These are phyloP conservation scores for Sarcophilus harrisii DNA, from an alignment of 2,797 vertebrate genomes.

Conservation along the genomic window DNA sequence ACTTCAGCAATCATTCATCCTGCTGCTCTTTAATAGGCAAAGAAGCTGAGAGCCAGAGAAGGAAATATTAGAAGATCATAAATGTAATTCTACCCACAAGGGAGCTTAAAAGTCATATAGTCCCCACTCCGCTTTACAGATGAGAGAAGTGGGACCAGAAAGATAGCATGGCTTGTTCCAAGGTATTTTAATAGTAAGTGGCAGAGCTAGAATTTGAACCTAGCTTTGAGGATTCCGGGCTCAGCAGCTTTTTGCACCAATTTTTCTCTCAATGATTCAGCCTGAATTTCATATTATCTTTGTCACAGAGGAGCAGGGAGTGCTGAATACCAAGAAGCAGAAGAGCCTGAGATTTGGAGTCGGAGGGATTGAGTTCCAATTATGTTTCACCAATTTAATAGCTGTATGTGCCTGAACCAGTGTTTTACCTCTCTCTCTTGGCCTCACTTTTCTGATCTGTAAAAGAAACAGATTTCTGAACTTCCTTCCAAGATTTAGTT, in stretches of 20 bases:
- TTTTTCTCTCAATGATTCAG: not conserved
- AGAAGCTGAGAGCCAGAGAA: not conserved
- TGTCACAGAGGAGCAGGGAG: not conserved
- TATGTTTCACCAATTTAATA: not conserved
- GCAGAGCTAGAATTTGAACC: not conserved
- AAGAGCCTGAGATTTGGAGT: not conserved
- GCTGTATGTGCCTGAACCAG: not conserved
- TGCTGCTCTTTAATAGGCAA: not conserved
- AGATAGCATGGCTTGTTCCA: constrained; percentile 26
- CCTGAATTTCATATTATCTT: not conserved
- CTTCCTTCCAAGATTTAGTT: not conserved
- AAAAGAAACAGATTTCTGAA: not conserved
- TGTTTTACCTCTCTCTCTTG: not conserved
- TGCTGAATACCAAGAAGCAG: not conserved
- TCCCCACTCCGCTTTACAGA: not conserved
- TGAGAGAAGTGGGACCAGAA: constrained; percentile 26
- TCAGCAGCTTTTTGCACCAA: not conserved
- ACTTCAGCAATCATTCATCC: not conserved
- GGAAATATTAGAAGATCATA: not conserved
- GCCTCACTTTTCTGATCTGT: not conserved
- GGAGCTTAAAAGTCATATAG: not conserved
- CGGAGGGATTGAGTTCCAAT: not conserved
- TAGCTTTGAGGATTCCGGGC: not conserved
- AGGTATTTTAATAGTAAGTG: not conserved
- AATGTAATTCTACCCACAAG: fast-evolving